Evolutionary conservation across 2,113 vertebrate species (phyloP), one percentile per base, ranked within the genome.

Genomic region (Lonchura striata): DNA sequence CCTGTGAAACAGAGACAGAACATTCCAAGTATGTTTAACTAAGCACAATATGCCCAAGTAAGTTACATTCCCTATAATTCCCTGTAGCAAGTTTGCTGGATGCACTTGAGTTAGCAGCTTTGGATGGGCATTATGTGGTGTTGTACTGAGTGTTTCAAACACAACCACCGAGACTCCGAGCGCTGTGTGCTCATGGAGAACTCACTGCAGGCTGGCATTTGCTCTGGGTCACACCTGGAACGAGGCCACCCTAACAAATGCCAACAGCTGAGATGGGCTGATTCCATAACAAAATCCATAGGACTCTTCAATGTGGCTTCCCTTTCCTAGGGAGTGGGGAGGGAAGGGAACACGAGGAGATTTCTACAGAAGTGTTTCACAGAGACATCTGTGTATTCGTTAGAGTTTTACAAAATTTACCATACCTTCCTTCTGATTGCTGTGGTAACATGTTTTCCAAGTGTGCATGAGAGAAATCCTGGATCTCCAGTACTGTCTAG

Each of bases 51-150:
- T 69, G 92, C 52, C 84, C 75, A 68, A 82, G 8, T 60, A 87
- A 95, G 28, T 88, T 92, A 88, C 59, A 95, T 86, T 95, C 89
- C 74, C 71, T 57, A 59, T n/a, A 83, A 90, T 90, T 94, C 95
- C 92, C 83, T 93, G 96, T 56, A 96, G 86, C 59, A 95, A 54
- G 87, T 79, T 80, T 86, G 86, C 65, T 76, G 79, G 78, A 80
- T 59, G 64, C 41, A 93, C 63, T 93, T 93, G 44, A 96, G 84
- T 74, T 70, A 86, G 87, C 88, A 95, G 94, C 86, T 97, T 86
- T 97, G 83, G 81, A 88, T 82, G 52, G 96, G 59, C 80, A 72
- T 76, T 52, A 37, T 17, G 28, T 69, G 4, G 19, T 85, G 82
- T 8, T 11, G 9, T 15, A 59, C 35, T 96, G 85, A 94, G 85